These are phyloP conservation scores for Dicentrarchus labrax DNA, from an alignment of 2,113 vertebrate species.

Conservation along the genomic window DNA sequence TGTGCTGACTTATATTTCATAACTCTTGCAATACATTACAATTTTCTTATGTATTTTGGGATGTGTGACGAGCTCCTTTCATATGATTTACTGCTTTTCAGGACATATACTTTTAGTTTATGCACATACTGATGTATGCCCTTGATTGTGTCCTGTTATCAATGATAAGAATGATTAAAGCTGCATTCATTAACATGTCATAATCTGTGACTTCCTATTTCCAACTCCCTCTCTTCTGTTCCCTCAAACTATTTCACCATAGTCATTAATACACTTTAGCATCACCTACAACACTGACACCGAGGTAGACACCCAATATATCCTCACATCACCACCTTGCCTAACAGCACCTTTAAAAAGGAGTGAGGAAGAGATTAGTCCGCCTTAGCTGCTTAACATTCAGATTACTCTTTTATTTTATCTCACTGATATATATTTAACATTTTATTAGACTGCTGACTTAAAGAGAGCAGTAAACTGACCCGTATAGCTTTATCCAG, in stretches of 20 bases:
- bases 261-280: not conserved
- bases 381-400: no score
- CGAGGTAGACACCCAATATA: not conserved
- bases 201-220: not conserved
- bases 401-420: no score
- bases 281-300: not conserved
- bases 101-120: not conserved
- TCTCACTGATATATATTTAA: not conserved
- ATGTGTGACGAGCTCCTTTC: not conserved
- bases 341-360: not conserved
- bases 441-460: not conserved
- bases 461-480: constrained; percentile 28
- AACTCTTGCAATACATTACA: no score
- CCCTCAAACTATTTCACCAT: not conserved
- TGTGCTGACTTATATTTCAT: no score
- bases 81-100: not conserved
- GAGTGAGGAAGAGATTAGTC: not conserved
- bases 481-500: constrained; percentile 93
- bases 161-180: not conserved
- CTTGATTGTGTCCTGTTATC: not conserved
- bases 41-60: no score
- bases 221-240: not conserved
- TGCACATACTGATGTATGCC: not conserved
- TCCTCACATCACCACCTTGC: not conserved
- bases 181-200: not conserved